Conservation (phyloP, 2,888 invertebrate species). For the Sarcophaga variegata region DNA sequence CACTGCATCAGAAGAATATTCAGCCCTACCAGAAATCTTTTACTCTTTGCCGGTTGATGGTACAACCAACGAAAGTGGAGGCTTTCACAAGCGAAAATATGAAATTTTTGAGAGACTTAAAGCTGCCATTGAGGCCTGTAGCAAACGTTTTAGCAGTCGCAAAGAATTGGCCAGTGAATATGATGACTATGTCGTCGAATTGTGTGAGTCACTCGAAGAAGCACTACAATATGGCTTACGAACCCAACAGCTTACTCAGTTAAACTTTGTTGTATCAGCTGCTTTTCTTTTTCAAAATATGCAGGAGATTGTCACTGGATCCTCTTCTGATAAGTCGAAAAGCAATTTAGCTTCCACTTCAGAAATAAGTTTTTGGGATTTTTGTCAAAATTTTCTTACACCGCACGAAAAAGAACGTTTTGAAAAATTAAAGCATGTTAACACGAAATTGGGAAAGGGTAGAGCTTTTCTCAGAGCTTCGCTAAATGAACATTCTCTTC, state of each 20-base stretch:
- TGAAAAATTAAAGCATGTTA: conserved; percentile 86
- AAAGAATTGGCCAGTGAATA: conserved; percentile 95
- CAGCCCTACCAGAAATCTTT: conserved; percentile 53
- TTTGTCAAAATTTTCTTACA: conserved; percentile 90
- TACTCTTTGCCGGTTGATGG: conserved; percentile 55
- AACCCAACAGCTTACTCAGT: conserved; percentile 82
- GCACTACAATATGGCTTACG: conserved; percentile 90
- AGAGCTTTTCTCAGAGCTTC: conserved; percentile 94
- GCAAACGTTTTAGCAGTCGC: conserved; percentile 92
- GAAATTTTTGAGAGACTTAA: conserved; percentile 78
- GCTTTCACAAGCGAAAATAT: conserved; percentile 75
- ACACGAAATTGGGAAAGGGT: conserved; percentile 84
- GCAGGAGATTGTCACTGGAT: conserved; percentile 86
- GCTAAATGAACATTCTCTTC: conserved; percentile 95
- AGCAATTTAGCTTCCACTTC: conserved; percentile 12
- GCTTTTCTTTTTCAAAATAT: conserved; percentile 85
- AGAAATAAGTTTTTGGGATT: conserved; percentile 85
- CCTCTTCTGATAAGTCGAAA: conserved; percentile 20
- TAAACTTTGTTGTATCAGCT: conserved; percentile 70
- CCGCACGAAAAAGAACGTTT: conserved; percentile 94
- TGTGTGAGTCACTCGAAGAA: conserved; percentile 90
- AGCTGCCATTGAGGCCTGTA: conserved; percentile 83
- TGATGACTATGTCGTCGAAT: conserved; percentile 83
- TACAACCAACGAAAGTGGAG: conserved; percentile 3
- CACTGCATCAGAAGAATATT: conserved; percentile 56